Base-by-base conservation (phyloP, 2,888 invertebrate species). In the Pammene fasciana region DNA sequence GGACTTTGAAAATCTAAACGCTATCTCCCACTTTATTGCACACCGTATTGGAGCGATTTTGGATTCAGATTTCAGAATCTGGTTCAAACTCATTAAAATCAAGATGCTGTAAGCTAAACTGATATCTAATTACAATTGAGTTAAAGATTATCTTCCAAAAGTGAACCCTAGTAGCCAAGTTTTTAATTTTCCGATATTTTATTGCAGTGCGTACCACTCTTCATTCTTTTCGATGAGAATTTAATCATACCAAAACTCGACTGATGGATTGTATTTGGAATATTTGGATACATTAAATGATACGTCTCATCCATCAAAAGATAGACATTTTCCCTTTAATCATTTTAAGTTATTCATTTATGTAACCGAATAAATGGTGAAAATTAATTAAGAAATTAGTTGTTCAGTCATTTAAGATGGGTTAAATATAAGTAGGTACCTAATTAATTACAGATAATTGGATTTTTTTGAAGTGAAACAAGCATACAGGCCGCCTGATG, bases 301-400 rank as follows among this genome's bases (percentile, higher is more conserved):
- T 48, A 48, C 60, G 45, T 67, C 54, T 60, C 67, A 54, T 67
- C 52, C 59, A 66, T 66, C 66, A 52, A 50, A 52, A 56, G 16
- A 57, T 48, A 41, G 36, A 50, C 41, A 0, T 41, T 60, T 59
- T 36, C 38, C 18, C 38, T 41, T 55, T 38, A 13, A 46, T 52
- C 36, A 26, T n/a, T 50, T 48, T 34, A 38, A 61, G 48, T 36
- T 50, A 61, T 57, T 46, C 36, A 18, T 36, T 9, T n/a, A 34
- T 9, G 16, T 54, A 60, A 67, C 60, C 14, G 10, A 52, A 13
- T 54, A 45, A 54, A 18, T n/a, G 45, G 52, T 18, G 38, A 61
- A 46, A 36, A 13, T 61, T 56, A 48, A 55, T 54, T 54, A 38
- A 5, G 18, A 10, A 50, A 41, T 60, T 14, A 38, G 16, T 50